Evolutionary conservation across 2,888 invertebrate genomes (phyloP).

Genomic region (Rhyacophila evoluta): DNA sequence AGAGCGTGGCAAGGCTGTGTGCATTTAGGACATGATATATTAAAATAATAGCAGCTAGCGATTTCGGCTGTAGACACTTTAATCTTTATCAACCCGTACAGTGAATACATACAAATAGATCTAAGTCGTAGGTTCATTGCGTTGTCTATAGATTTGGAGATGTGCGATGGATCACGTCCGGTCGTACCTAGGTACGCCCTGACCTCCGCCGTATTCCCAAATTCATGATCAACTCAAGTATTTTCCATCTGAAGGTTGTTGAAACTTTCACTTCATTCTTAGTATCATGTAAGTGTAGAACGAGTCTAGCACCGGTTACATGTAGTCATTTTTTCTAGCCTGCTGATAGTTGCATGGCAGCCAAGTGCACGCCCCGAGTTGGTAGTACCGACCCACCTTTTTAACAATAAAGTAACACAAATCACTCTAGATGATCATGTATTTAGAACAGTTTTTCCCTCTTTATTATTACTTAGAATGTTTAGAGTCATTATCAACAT

Average conservation of each 20-base stretch:
- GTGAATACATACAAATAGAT: slow-evolving; percentile 53
- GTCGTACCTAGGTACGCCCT: slow-evolving; percentile 50
- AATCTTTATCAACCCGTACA: slow-evolving; percentile 48
- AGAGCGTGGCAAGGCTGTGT: slow-evolving; percentile 81
- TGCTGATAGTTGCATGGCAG: slow-evolving; percentile 55
- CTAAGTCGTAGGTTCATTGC: slow-evolving; percentile 55
- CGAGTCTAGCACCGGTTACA: background rate
- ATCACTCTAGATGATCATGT: slow-evolving; percentile 16
- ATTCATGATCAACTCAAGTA: slow-evolving; percentile 51
- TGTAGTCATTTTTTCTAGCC: slow-evolving; percentile 38
- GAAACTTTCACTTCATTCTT: slow-evolving; percentile 52
- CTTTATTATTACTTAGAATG: background rate
- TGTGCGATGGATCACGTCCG: slow-evolving; percentile 50
- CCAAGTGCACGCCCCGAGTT: slow-evolving; percentile 51
- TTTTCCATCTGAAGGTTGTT: slow-evolving; percentile 52
- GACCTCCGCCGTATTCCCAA: slow-evolving; percentile 52
- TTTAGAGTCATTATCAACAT: slow-evolving; percentile 5
- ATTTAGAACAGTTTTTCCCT: background rate
- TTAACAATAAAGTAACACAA: slow-evolving; percentile 39
- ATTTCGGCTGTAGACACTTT: slow-evolving; percentile 54
- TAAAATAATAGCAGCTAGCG: slow-evolving; percentile 48
- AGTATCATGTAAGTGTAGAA: slow-evolving; percentile 40
- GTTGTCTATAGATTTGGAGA: slow-evolving; percentile 53
- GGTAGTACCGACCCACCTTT: slow-evolving; percentile 49
- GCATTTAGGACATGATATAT: slow-evolving; percentile 70